Evolutionary conservation across 2,113 vertebrate genomes (phyloP), one percentile per base, ranked within the genome.

Genomic region (Tetrao urogallus): DNA sequence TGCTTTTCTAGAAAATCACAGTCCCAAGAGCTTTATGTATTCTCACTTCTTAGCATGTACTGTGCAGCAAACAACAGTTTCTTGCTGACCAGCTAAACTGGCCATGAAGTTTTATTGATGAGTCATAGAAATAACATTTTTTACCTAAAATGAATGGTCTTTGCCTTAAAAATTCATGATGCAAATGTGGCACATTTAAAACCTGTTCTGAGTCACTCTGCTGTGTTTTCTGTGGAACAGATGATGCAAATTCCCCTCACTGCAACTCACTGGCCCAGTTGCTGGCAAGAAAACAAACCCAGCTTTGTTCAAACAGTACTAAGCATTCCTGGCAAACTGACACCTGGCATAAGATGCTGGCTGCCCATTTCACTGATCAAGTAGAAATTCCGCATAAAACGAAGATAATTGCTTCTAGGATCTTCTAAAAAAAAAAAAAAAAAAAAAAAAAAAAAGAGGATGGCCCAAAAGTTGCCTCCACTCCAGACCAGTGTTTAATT

Each of bases 351-450:
- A 58, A 52, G 40, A 89, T 18, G 27, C 17, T 61, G 42, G 66
- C 6, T 73, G 11, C 50, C 86, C 22, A 9, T 90, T 89, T 92
- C 52, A 69, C 52, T 56, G 38, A 19, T 75, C 57, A 72, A 71
- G 45, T 24, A 76, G 58, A 65, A 94, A 84, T 75, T 27, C 76
- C 43, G 20, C 25, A 75, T 19, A 67, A 90, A 86, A 83, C 32
- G 0, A 66, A 82, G 27, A 47, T 0, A 93, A 79, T 25, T 57
- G 4, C 8, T 82, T 79, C 50, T 72, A 22, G 28, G 19, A 63
- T 36, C 7, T 54, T 61, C 58, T 52, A 0, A 0, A 42, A 69
- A 64, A 42, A 0, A 0, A 42, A 69, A 0, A 42, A 69, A 64
- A 42, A 0, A 0, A 42, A 69, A 64, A 47, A 8, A 8, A 8